Conservation (phyloP, 2,113 vertebrate genomes). For the Alouatta palliata region DNA sequence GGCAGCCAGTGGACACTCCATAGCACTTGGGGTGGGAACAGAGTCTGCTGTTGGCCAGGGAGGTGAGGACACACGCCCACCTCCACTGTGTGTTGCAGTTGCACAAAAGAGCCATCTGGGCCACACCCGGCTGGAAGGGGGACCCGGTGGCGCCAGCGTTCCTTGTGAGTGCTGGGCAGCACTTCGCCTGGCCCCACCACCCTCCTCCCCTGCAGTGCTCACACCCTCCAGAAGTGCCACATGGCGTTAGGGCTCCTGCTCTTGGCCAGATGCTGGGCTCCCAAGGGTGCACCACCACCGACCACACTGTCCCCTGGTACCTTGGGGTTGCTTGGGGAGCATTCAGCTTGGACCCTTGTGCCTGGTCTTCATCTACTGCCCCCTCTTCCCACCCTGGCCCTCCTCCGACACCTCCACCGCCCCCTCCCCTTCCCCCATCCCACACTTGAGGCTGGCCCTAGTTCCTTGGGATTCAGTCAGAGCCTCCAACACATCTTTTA, state of each 20-base stretch:
- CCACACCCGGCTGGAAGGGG: constrained; percentile 43
- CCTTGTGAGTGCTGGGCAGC: not conserved
- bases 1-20: constrained; percentile 35
- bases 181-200: not conserved
- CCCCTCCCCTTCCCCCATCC: not conserved
- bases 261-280: not conserved
- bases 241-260: not conserved
- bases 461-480: not conserved
- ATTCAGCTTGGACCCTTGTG: not conserved
- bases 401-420: not conserved
- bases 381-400: fast-evolving
- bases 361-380: not conserved
- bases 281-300: not conserved
- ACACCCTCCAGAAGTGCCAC: not conserved
- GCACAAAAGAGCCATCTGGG: constrained; percentile 63
- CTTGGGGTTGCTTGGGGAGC: not conserved
- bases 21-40: not conserved
- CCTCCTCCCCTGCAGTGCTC: not conserved
- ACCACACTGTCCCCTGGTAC: not conserved
- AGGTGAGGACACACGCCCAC: constrained; percentile 1
- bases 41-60: not conserved
- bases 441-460: not conserved
- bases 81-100: not conserved
- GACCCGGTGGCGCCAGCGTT: constrained; percentile 25
- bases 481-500: constrained; percentile 60